Base-by-base conservation (phyloP, 2,888 invertebrate genomes). In the Tachina fera region DNA sequence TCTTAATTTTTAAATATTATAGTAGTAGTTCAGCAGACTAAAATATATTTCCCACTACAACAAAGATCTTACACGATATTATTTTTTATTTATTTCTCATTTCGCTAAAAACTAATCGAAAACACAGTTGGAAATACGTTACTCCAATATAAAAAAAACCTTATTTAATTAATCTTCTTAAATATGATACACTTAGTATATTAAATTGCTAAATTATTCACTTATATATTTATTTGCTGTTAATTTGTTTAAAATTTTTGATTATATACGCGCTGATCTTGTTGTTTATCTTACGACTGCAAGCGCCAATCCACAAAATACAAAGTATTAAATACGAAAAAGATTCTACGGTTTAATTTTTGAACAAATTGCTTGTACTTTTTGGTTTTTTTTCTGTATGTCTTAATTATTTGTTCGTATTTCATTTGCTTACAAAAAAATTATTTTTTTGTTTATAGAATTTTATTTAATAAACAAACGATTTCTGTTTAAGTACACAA, bases 401-500 rank as follows among this genome's bases (percentile, higher is more conserved):
- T 19, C 51, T 68, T 41, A 39, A 71, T 45, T 43, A 43, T 39
- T 67, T 63, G 56, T 65, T 49, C n/a, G 60, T 47, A 58, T 68
- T 22, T 77, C 14, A 77, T 22, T 43, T 68, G 49, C 70, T 61
- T 53, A 14, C 39, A 58, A 47, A 45, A 60, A 53, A 61, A 61
- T 51, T 51, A 3, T n/a, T 65, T 14, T 47, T 49, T 71, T 83
- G 76, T 83, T 83, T 83, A 77, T 77, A 83, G 49, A 31, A 65
- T 71, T 51, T 16, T 71, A 63, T 83, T 76, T 58, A 77, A 77
- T 83, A 77, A 83, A 83, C 82, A 83, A 76, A 71, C 71, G 76
- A 71, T 71, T 77, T 83, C 71, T 76, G 63, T 83, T 71, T 77
- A 77, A 83, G 65, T 58, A 71, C 70, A 77, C 70, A 77, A 76